Conservation (phyloP, 2,113 vertebrate genomes). For the Ailuropoda melanoleuca region DNA sequence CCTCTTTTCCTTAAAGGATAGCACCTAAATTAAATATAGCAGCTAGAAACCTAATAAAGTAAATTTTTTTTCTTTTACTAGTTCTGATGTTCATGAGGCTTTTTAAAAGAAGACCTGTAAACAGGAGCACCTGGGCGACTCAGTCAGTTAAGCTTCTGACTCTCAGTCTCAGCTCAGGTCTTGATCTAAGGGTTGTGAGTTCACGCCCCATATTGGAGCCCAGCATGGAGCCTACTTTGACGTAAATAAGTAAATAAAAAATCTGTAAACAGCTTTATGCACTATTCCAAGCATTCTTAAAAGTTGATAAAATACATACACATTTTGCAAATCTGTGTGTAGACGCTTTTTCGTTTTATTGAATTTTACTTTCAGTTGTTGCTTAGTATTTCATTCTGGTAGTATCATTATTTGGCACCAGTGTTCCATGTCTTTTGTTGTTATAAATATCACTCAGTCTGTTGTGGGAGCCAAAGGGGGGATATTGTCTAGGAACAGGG, state of each 20-base stretch:
- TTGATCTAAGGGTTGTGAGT: not conserved
- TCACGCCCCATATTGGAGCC: too few relatives aligned
- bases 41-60: not conserved
- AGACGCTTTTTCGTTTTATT: not conserved
- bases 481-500: not conserved
- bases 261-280: not conserved
- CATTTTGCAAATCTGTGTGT: not conserved
- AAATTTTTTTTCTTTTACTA: not conserved
- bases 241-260: not conserved
- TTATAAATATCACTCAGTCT: not conserved
- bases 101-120: not conserved
- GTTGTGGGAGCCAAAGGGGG: not conserved
- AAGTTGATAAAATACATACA: not conserved
- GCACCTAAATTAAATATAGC: not conserved
- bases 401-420: not conserved
- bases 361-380: not conserved
- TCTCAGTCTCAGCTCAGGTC: not conserved
- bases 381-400: not conserved
- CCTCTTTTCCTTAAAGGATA: not conserved
- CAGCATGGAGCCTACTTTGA: not conserved
- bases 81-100: not conserved
- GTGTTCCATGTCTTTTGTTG: not conserved
- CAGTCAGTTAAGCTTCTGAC: not conserved
- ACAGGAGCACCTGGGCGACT: not conserved
- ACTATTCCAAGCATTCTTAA: not conserved